Evolutionary conservation across 1,140 invertebrate genomes (phyloP), one percentile per base, ranked within the genome.

Genomic region (Drosophila ercepeae): DNA sequence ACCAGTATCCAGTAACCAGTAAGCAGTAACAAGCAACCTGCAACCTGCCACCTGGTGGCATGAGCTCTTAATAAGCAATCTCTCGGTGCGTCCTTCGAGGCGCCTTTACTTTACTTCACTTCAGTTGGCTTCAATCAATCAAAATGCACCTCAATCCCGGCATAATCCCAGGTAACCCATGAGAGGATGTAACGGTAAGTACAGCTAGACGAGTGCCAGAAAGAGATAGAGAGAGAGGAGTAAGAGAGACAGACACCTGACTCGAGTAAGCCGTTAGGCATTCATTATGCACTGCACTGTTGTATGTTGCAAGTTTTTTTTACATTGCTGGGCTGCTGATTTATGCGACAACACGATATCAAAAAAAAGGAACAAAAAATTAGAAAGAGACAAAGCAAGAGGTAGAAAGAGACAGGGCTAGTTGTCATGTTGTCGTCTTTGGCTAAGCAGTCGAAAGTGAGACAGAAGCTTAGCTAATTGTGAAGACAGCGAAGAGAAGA

Each of bases 291-390:
- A 51, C 67, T 71, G 72, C 54, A 46, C 34, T 55, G 44, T 32
- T 44, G 61, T 45, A 59, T 34, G 34, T 34, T 49, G 71, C 32
- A 25, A 41, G 19, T 39, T 60, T 25, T 45, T 64, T 51, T 51
- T 42, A 52, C 48, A 48, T 13, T 14, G 0, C 29, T n/a, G 9
- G 9, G 45, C 59, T 57, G 1, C 36, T 83, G 79, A 83, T 83
- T 83, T 84, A 84, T 84, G 79, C 79, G 52, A 48, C 27, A 70
- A 54, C 78, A 83, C 57, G 78, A 49, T n/a, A n/a, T 49, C 27
- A 23, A 29, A 39, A 36, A 14, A 57, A 61, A 42, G 29, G 41
- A 14, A 18, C 14, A 29, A 21, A 54, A 41, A 60, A 64, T 64
- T 57, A 64, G 49, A 51, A 29, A 39, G 21, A 34, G 25, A n/a